phyloP scores from a whole-genome alignment of 2,113 vertebrate genomes.

The Scomber scombrus region DNA sequence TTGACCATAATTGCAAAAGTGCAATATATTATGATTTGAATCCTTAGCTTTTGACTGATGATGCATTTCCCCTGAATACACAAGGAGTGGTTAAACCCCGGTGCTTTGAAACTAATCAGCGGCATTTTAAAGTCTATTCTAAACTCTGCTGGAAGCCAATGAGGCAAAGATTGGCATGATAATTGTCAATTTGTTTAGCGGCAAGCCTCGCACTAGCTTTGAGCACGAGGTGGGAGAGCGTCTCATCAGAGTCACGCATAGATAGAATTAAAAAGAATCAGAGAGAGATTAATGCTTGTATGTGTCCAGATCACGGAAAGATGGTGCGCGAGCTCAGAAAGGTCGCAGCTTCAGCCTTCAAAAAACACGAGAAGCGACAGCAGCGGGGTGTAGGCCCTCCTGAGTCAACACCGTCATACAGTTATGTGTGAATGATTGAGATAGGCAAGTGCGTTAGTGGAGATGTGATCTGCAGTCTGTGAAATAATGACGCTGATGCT shows the following conservation, averaged over 20 bases:
- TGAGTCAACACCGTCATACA: conserved; percentile 6
- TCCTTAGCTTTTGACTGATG: conserved; percentile 34
- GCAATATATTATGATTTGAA: conserved; percentile 41
- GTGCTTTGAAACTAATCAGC: conserved; percentile 55
- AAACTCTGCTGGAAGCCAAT: conserved; percentile 58
- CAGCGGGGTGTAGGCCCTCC: conserved; percentile 39
- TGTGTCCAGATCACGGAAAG: background rate
- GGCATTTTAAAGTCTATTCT: conserved; percentile 64
- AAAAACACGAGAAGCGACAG: background rate
- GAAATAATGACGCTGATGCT: conserved; percentile 66
- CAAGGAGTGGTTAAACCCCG: conserved; percentile 32
- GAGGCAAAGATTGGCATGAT: conserved; percentile 52
- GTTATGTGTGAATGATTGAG: conserved; percentile 39
- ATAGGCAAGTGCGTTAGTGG: conserved; percentile 15
- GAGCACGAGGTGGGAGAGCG: conserved; percentile 7
- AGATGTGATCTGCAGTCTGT: conserved; percentile 46
- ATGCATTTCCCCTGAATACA: conserved; percentile 14
- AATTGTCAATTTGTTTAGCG: conserved; percentile 60
- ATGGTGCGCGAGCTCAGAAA: background rate
- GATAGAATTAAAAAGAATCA: conserved; percentile 22
- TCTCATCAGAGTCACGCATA: conserved; percentile 18
- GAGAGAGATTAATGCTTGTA: conserved; percentile 17
- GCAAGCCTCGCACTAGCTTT: conserved; percentile 26
- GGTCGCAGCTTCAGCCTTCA: conserved; percentile 4
- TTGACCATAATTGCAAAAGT: conserved; percentile 30